Percentiles rank a stretch among this genome's conserved stretches.
phyloP scores from a whole-genome alignment of 2,113 vertebrate genomes.

The Turnix velox region DNA sequence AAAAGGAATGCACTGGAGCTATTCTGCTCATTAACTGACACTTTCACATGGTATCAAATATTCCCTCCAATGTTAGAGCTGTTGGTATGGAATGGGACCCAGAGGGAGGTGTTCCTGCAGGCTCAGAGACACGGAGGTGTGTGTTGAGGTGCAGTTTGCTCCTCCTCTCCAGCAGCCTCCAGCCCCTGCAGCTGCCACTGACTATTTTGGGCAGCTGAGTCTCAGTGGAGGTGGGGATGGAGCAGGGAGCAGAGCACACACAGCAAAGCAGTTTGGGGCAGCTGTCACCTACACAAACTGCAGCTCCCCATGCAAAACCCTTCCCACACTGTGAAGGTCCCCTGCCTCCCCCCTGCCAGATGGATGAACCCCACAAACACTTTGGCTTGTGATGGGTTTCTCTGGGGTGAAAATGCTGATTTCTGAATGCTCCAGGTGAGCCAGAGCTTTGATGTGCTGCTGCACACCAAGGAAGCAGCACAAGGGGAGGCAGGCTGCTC shows the following conservation, averaged over 20 bases:
- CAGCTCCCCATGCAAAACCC: not conserved
- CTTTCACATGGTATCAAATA: not conserved
- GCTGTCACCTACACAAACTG: accelerated
- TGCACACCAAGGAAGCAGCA: accelerated
- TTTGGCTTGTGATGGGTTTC: not conserved
- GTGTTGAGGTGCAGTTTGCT: not conserved
- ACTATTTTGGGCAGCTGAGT: not conserved
- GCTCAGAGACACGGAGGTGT: not conserved
- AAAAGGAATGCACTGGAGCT: not conserved
- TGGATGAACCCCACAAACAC: accelerated
- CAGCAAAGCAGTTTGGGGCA: not conserved
- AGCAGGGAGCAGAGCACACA: not conserved
- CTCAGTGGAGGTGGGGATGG: not conserved
- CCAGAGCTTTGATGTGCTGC: not conserved
- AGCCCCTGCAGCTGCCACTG: not conserved
- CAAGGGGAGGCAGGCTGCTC: not conserved
- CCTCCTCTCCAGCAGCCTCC: not conserved
- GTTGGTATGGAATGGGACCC: not conserved
- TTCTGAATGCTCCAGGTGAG: not conserved
- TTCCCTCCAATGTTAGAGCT: not conserved
- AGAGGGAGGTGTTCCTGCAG: accelerated
- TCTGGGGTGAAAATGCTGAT: accelerated
- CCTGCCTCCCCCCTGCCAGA: not conserved
- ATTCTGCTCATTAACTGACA: not conserved
- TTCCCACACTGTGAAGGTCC: accelerated